These are phyloP conservation scores for Theocolax elegans DNA, from an alignment of 1,140 invertebrate genomes.

Conservation along the genomic window DNA sequence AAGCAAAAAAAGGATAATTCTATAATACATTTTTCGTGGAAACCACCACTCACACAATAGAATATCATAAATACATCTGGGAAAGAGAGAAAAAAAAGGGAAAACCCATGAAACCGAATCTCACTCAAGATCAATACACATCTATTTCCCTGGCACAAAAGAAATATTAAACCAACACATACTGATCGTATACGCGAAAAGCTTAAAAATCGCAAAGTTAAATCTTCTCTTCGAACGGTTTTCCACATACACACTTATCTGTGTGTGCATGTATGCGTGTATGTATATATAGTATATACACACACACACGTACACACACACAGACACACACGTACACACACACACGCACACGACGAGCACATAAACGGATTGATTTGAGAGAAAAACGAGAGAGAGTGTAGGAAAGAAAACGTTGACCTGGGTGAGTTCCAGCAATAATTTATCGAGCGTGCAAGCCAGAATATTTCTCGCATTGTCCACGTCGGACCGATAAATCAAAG, in stretches of 20 bases:
- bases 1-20: not conserved
- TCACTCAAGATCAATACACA: constrained; percentile 24
- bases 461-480: constrained; percentile 63
- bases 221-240: not conserved
- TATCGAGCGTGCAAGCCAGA: constrained; percentile 55
- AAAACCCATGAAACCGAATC: constrained; percentile 15
- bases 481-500: constrained; percentile 57
- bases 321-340: not conserved
- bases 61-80: constrained; percentile 18
- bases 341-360: not conserved
- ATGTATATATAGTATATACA: too few species aligned
- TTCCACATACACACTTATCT: not conserved
- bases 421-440: constrained; percentile 47
- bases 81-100: not conserved
- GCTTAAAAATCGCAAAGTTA: constrained; percentile 32
- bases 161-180: constrained; percentile 22
- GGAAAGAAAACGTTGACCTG: constrained; percentile 11
- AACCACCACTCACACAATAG: constrained; percentile 15
- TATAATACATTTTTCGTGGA: too few species aligned
- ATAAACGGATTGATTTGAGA: constrained; percentile 24
- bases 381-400: constrained; percentile 1
- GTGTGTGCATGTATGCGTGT: too few species aligned
- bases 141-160: constrained; percentile 8
- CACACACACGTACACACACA: not conserved
- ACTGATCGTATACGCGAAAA: constrained; percentile 11